These are phyloP conservation scores for Leuciscus waleckii DNA, from an alignment of 2,797 vertebrate species.

Conservation along the genomic window DNA sequence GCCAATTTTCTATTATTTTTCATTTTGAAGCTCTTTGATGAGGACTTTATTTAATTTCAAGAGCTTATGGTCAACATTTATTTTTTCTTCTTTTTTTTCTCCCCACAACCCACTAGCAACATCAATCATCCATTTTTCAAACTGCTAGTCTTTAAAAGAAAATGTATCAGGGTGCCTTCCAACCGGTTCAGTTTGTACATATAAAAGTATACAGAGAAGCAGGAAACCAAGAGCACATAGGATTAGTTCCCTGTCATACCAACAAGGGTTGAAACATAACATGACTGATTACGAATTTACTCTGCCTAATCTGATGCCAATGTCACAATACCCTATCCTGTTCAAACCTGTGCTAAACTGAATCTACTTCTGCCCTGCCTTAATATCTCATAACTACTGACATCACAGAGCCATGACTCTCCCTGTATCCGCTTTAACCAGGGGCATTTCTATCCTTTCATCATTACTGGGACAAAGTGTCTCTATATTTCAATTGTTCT, in stretches of 20 bases:
- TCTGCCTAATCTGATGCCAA: constrained; percentile 2
- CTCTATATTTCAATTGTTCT: neutral
- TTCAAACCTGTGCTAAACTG: constrained; percentile 47
- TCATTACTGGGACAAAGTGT: neutral
- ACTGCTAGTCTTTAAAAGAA: neutral
- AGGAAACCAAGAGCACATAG: neutral
- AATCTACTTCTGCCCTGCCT: neutral
- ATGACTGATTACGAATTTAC: constrained; percentile 14
- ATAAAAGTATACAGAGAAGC: neutral
- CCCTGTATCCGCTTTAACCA: neutral
- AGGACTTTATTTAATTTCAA: neutral
- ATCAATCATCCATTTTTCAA: neutral
- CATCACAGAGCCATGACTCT: neutral
- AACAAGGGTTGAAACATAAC: constrained; percentile 6
- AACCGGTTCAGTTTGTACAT: neutral
- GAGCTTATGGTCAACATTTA: neutral
- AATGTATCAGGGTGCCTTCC: neutral
- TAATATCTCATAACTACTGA: neutral
- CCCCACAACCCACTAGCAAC: neutral
- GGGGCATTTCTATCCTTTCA: neutral
- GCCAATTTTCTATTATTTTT: too few relatives aligned
- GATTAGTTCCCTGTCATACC: neutral
- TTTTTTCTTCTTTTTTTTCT: neutral
- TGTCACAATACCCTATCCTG: constrained; percentile 40
- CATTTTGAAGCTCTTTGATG: too few relatives aligned